Conservation (phyloP, 2,113 vertebrate species). For the Microcebus ravelobensis region DNA sequence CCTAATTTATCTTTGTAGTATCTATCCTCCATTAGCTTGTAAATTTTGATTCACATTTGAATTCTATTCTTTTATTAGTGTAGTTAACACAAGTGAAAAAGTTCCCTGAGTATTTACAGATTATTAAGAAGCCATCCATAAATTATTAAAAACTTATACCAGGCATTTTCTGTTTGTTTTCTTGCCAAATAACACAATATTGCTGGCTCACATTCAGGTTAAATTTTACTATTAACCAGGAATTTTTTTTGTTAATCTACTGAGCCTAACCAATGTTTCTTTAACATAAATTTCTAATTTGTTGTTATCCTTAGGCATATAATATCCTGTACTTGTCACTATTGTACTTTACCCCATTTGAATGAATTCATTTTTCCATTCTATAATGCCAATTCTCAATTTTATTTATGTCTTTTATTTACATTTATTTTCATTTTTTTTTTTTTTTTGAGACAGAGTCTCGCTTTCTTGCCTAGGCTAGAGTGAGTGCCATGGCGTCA, state of each 20-base stretch:
- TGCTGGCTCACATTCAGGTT: background rate
- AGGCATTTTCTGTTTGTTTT: background rate
- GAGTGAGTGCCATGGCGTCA: no score
- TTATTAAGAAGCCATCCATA: constrained; percentile 5
- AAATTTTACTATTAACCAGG: background rate
- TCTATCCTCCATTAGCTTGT: background rate
- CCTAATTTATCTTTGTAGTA: constrained; percentile 35
- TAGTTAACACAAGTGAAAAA: constrained; percentile 23
- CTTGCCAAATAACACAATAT: background rate
- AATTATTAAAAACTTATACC: background rate
- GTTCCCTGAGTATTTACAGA: background rate
- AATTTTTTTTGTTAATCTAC: background rate
- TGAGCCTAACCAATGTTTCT: background rate
- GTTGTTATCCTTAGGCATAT: constrained; percentile 11
- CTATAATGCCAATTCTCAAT: constrained; percentile 33
- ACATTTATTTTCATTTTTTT: constrained; percentile 25
- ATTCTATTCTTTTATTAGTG: constrained; percentile 2
- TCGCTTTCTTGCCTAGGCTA: no score
- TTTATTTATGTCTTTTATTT: constrained; percentile 23
- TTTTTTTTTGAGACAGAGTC: no score
- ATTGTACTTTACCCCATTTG: background rate
- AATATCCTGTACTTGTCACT: background rate
- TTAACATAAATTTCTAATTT: constrained; percentile 53
- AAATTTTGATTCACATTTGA: background rate
- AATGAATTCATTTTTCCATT: background rate